A percentile compares a stretch with the other conserved stretches of the same genome.
Evolutionary conservation across 2,888 invertebrate species (phyloP).

Genomic region (Sinelater perroti): DNA sequence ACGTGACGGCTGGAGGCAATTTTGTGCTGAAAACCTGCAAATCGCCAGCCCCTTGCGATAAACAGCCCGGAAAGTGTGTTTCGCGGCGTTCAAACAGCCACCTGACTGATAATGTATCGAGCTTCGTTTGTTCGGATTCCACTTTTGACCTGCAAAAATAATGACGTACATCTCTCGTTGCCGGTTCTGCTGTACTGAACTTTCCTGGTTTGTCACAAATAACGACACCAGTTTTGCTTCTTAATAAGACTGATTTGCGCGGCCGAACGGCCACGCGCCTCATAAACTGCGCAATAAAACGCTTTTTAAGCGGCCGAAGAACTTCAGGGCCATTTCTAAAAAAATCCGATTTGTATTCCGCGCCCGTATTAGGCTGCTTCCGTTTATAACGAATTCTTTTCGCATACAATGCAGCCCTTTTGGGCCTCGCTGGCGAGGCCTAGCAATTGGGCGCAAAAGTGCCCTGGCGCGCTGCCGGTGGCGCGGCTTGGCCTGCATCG

Average conservation of each 20-base stretch:
- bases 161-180: background rate
- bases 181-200: no score
- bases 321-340: conserved; percentile 6
- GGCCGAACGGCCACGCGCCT: no score
- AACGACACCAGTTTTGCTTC: no score
- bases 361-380: conserved; percentile 5
- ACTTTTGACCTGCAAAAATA: background rate
- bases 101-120: conserved; percentile 1
- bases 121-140: background rate
- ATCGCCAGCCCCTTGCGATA: background rate
- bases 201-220: no score
- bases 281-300: no score
- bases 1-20: background rate
- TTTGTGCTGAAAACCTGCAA: background rate
- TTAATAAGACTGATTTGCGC: no score
- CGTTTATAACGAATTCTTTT: conserved; percentile 5
- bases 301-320: conserved; percentile 8
- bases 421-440: background rate
- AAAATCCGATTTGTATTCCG: conserved; percentile 13
- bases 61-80: background rate
- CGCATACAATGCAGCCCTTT: conserved; percentile 6
- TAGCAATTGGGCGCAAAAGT: conserved; percentile 10
- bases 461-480: no score
- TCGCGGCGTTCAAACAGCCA: background rate
- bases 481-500: conserved; percentile 22